phyloP scores from a whole-genome alignment of 1,140 invertebrate genomes.

The Heliconius congener region DNA sequence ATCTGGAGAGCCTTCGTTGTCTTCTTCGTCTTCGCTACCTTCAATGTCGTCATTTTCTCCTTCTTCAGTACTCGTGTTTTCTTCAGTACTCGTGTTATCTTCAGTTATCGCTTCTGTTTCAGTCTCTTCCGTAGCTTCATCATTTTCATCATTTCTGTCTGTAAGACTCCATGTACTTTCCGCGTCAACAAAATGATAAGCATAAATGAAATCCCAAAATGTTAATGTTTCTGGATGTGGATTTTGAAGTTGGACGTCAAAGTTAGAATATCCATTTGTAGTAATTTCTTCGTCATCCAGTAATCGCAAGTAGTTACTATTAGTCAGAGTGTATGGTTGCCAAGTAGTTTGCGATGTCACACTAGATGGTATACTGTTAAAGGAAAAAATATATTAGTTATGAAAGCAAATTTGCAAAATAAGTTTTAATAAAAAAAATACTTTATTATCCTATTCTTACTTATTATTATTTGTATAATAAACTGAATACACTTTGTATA shows the following conservation, averaged over 20 bases:
- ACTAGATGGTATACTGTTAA: constrained; percentile 55
- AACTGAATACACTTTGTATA: background rate
- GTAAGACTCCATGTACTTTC: constrained; percentile 50
- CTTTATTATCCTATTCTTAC: no score
- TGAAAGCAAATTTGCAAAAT: background rate
- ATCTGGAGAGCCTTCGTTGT: constrained; percentile 28
- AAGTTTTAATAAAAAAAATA: no score
- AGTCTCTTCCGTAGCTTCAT: constrained; percentile 22
- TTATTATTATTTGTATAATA: background rate
- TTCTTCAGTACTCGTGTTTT: background rate
- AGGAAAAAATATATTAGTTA: constrained; percentile 21
- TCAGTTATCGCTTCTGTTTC: background rate
- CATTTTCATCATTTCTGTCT: constrained; percentile 44
- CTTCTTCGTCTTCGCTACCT: constrained; percentile 23
- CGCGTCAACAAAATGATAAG: constrained; percentile 59
- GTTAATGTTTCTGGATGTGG: constrained; percentile 51
- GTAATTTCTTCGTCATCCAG: constrained; percentile 50
- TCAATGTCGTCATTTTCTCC: background rate
- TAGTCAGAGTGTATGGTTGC: constrained; percentile 49
- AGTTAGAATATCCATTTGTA: constrained; percentile 36
- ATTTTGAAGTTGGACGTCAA: constrained; percentile 53
- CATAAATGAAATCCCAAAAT: constrained; percentile 68
- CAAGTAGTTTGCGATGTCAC: constrained; percentile 50
- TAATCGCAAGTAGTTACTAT: constrained; percentile 50
- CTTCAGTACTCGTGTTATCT: background rate